phyloP scores from a whole-genome alignment of 2,797 vertebrate genomes.

The Pangasius mekongensis region DNA sequence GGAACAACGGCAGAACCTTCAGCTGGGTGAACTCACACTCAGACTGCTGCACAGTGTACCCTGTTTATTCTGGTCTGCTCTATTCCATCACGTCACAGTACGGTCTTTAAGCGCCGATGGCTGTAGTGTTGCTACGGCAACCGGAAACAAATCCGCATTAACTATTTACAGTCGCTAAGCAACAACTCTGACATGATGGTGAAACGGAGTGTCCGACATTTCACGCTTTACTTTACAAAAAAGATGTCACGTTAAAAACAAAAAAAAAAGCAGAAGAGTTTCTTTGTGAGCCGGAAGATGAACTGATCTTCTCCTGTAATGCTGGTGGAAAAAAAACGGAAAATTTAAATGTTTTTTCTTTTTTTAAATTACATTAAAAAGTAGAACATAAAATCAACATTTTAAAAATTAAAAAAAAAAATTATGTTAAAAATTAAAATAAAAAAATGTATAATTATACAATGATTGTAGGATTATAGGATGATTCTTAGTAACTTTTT shows the following conservation, averaged over 20 bases:
- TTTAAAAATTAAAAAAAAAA: too few relatives aligned
- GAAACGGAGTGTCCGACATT: background rate
- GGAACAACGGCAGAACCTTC: background rate
- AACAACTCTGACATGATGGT: background rate
- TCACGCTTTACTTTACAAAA: background rate
- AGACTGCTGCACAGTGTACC: background rate
- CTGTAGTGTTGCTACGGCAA: background rate
- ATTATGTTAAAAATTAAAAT: too few relatives aligned
- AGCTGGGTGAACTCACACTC: background rate
- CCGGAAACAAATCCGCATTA: background rate
- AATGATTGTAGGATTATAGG: too few relatives aligned
- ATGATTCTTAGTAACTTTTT: too few relatives aligned
- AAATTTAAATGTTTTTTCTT: background rate
- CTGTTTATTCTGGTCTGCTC: too few relatives aligned
- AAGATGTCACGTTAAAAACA: background rate
- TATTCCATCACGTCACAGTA: background rate
- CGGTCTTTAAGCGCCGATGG: background rate
- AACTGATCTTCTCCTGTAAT: background rate
- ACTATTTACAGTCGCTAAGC: background rate
- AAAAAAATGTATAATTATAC: too few relatives aligned
- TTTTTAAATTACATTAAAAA: too few relatives aligned
- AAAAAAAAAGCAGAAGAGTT: too few relatives aligned
- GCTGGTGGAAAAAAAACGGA: background rate
- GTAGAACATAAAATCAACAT: too few relatives aligned
- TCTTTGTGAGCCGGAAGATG: background rate